Base-by-base conservation (phyloP, 2,113 vertebrate genomes). In the Catharus bicknelli region DNA sequence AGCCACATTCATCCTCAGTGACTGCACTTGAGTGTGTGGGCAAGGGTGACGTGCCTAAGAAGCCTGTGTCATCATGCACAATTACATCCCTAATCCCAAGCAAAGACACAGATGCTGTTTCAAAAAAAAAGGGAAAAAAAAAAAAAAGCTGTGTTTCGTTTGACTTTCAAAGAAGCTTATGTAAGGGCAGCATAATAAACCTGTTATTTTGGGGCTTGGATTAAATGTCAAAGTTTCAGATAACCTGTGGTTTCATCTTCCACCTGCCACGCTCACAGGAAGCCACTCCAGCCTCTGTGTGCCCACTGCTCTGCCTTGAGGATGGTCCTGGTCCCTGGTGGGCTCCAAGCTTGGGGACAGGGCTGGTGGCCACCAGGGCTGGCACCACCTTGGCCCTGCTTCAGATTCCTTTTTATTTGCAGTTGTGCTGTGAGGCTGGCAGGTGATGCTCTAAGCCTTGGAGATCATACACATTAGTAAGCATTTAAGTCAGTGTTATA, bases 151-250 rank as follows among this genome's bases (percentile, higher is more conserved):
- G 22, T 17, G 61, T 90, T 89, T 95, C 1, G 27, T 88, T 86
- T 92, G 83, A 69, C 75, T 95, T 95, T 90, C 53, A 87, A 83
- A 95, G 83, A 54, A 50, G 89, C 77, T 92, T 91, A 89, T 63
- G 53, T 59, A 93, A 92, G 57, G 72, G 64, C 75, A 63, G 48
- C 61, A 63, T 81, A 83, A 90, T 79, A 90, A 90, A 89, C 18
- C 58, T 0, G 4, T 76, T 91, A 67, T 77, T 94, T 73, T 9
- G 30, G 73, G 86, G 58, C 51, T 82, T 2, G 0, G 78, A 85
- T 94, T 94, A 90, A 93, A 87, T 91, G 40, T 75, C 74, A 16
- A 36, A 69, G 74, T 85, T 91, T 95, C 69, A n/a, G 69, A 55
- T 73, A 69, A 69, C 61, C 88, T 10, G 1, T 57, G 66, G 69